Evolutionary conservation across 2,113 vertebrate species (phyloP).

Genomic region (Ramphastos sulfuratus): DNA sequence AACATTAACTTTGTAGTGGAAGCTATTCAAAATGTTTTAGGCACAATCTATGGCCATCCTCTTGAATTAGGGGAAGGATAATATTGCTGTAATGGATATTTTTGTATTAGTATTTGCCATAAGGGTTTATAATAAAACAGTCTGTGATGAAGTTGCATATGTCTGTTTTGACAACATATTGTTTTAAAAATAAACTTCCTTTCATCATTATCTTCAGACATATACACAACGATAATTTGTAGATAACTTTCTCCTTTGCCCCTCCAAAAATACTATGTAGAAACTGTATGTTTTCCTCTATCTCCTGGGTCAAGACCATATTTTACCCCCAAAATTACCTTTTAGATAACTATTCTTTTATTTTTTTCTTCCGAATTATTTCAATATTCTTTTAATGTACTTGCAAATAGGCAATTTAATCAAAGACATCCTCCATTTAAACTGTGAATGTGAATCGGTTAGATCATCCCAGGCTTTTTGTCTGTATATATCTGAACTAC

Average conservation of each 20-base stretch:
- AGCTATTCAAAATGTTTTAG: background rate
- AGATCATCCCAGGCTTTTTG: background rate
- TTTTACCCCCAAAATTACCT: background rate
- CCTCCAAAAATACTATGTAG: background rate
- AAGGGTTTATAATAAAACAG: slow-evolving; percentile 6
- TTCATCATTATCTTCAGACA: slow-evolving; percentile 34
- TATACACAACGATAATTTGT: background rate
- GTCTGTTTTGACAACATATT: slow-evolving; percentile 9
- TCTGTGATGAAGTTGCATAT: background rate
- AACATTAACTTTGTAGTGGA: slow-evolving; percentile 23
- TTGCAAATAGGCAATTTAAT: background rate
- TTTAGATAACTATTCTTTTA: background rate
- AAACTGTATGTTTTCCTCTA: background rate
- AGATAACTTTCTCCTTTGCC: background rate
- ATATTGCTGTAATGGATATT: slow-evolving; percentile 33
- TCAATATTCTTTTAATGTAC: background rate
- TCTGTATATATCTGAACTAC: background rate
- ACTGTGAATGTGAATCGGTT: background rate
- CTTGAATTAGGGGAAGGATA: slow-evolving; percentile 13
- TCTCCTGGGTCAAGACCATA: background rate
- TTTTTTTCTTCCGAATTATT: background rate
- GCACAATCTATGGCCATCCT: background rate
- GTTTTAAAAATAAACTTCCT: slow-evolving; percentile 47
- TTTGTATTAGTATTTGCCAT: background rate
- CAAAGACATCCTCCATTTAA: background rate